Conservation (phyloP, 2,888 invertebrate species). For the Pseudococcus jackbeardsleyi region DNA sequence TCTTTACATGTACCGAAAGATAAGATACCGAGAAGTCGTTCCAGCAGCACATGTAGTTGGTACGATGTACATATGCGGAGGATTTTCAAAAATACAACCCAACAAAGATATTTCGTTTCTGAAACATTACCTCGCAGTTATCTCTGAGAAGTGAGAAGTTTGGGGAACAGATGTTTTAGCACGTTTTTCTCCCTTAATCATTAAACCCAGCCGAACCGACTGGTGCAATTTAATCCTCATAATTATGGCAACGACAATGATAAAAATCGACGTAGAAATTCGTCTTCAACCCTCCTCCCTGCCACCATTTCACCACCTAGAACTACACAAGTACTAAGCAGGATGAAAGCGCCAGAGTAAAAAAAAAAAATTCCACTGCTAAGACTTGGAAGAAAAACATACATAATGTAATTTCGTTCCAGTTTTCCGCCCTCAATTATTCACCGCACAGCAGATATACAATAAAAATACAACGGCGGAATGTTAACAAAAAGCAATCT, state of each 20-base stretch:
- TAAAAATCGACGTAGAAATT: neutral
- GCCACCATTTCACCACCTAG: neutral
- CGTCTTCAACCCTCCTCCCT: neutral
- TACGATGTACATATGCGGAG: neutral
- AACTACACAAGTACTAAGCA: neutral
- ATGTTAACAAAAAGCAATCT: constrained; percentile 36
- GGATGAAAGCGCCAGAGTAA: neutral
- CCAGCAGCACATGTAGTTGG: neutral
- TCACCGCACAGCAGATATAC: neutral
- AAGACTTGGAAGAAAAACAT: neutral
- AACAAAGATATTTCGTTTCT: neutral
- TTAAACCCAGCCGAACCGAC: neutral
- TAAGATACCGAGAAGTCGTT: neutral
- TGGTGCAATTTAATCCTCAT: constrained; percentile 2
- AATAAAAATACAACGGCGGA: constrained; percentile 13
- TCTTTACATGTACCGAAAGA: neutral
- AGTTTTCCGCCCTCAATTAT: constrained; percentile 50
- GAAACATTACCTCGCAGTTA: neutral
- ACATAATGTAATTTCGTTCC: constrained; percentile 35
- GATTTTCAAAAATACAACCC: neutral
- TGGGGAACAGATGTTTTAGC: constrained; percentile 17
- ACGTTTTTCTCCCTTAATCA: neutral
- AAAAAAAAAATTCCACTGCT: neutral
- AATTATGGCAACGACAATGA: constrained; percentile 34
- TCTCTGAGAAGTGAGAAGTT: neutral